phyloP scores from a whole-genome alignment of 2,888 invertebrate species.

The Spodoptera picta region DNA sequence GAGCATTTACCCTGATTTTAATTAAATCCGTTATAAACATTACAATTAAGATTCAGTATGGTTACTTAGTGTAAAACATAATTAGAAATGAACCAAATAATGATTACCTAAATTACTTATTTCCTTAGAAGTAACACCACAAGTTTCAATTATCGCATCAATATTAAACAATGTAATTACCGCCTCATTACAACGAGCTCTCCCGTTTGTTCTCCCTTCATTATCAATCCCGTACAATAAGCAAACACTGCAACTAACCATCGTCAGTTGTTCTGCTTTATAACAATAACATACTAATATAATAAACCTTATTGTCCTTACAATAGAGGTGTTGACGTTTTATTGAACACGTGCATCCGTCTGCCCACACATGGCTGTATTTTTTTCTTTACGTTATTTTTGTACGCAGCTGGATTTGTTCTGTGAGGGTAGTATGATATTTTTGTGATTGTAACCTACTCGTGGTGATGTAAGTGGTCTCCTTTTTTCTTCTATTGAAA shows the following conservation, averaged over 20 bases:
- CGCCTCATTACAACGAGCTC: constrained; percentile 36
- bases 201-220: constrained; percentile 55
- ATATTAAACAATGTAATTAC: constrained; percentile 37
- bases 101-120: no score
- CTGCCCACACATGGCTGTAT: constrained; percentile 67
- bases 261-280: constrained; percentile 57
- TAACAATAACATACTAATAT: constrained; percentile 50
- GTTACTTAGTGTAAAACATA: no score
- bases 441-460: constrained; percentile 46
- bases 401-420: constrained; percentile 73
- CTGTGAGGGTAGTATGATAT: constrained; percentile 67
- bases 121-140: constrained; percentile 15
- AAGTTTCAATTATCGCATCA: constrained; percentile 20
- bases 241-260: constrained; percentile 57
- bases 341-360: constrained; percentile 59
- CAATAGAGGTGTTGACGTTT: constrained; percentile 53
- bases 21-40: no score
- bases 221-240: constrained; percentile 56
- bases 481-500: constrained; percentile 34
- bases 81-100: no score
- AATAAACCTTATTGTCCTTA: constrained; percentile 50
- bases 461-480: constrained; percentile 37
- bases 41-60: no score
- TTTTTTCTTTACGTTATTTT: constrained; percentile 70
- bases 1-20: no score